phyloP scores from a whole-genome alignment of 2,888 invertebrate genomes.

The Thera britannica region DNA sequence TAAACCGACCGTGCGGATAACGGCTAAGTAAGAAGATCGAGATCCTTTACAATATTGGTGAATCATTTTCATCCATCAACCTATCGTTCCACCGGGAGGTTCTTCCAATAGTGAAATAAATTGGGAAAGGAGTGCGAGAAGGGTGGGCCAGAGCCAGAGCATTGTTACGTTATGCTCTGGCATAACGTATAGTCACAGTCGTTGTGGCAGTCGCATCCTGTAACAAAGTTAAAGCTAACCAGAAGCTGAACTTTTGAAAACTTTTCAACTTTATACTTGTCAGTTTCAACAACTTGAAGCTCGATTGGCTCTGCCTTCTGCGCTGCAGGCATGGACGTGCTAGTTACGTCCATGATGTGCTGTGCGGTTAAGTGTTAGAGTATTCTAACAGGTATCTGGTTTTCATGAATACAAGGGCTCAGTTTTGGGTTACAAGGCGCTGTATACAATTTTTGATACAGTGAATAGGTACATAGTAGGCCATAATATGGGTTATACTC shows the following conservation, averaged over 20 bases:
- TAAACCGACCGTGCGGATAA: slow-evolving; percentile 85
- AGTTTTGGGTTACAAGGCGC: no score
- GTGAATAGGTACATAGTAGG: no score
- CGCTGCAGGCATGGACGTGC: no score
- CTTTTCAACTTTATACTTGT: neutral
- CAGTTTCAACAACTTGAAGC: no score
- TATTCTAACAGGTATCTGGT: no score
- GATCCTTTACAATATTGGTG: slow-evolving; percentile 82
- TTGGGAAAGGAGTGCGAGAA: slow-evolving; percentile 19
- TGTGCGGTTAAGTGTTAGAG: no score
- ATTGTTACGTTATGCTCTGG: neutral
- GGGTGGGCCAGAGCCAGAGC: slow-evolving; percentile 1
- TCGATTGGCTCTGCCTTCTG: no score
- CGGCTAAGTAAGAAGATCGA: slow-evolving; percentile 83
- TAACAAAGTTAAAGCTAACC: slow-evolving; percentile 9
- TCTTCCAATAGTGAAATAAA: slow-evolving; percentile 39
- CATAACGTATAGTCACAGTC: no score
- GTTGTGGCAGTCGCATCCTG: slow-evolving; percentile 1
- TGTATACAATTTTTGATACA: no score
- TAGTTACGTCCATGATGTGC: no score
- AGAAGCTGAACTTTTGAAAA: neutral
- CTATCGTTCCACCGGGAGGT: slow-evolving; percentile 38
- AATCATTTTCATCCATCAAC: slow-evolving; percentile 82
- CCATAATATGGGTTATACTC: no score
- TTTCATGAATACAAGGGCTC: no score